These are phyloP conservation scores for Epirrita christyi DNA, from an alignment of 2,888 invertebrate species.

Conservation along the genomic window DNA sequence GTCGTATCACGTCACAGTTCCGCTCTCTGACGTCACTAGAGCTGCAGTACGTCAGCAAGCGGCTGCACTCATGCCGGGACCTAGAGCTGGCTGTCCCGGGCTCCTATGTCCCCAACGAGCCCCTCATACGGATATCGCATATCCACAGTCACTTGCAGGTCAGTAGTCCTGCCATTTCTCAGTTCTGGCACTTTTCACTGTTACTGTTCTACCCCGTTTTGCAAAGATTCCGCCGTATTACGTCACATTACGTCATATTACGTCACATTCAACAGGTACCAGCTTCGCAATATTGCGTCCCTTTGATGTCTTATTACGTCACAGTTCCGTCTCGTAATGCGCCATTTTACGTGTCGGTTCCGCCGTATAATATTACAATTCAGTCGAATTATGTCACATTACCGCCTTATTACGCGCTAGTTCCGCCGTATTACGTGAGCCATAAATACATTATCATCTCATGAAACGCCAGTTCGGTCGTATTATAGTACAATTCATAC, in stretches of 20 bases:
- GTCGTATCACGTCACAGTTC: conserved; percentile 95
- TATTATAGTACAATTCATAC: background rate
- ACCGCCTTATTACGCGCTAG: background rate
- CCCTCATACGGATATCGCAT: conserved; percentile 92
- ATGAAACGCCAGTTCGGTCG: background rate
- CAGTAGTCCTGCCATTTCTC: conserved; percentile 22
- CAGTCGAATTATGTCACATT: background rate
- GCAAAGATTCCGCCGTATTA: background rate
- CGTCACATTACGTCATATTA: too few species aligned
- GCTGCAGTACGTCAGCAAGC: conserved; percentile 97
- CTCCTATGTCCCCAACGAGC: conserved; percentile 97
- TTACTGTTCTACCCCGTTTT: too few species aligned
- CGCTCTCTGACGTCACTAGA: conserved; percentile 95
- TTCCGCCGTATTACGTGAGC: too few species aligned
- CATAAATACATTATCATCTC: too few species aligned
- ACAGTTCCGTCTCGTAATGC: background rate
- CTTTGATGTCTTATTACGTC: too few species aligned
- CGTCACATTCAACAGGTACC: too few species aligned
- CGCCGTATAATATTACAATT: background rate
- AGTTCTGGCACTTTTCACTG: too few species aligned
- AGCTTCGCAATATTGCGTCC: too few species aligned
- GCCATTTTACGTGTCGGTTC: background rate
- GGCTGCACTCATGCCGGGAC: conserved; percentile 93
- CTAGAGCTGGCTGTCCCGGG: conserved; percentile 98
- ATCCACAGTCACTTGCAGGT: conserved; percentile 96